Evolutionary conservation across 1,140 invertebrate species (phyloP).

Genomic region (Spodoptera frugiperda): DNA sequence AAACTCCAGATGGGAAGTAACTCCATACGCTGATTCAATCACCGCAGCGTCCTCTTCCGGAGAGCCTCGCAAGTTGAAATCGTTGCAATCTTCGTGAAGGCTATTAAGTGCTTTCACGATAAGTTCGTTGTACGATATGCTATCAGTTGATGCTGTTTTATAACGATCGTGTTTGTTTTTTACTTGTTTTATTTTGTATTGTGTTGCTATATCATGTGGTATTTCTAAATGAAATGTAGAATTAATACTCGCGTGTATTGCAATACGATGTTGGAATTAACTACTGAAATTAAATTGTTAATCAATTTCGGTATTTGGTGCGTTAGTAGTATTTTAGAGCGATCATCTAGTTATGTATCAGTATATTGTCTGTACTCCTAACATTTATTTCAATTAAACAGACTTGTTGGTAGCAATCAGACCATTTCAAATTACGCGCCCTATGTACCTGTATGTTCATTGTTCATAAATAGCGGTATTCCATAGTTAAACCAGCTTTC

Average conservation of each 20-base stretch:
- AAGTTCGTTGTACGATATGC: not conserved
- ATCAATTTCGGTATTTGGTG: no score
- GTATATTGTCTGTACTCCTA: no score
- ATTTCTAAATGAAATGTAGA: no score
- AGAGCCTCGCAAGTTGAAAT: constrained; percentile 44
- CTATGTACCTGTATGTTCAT: not conserved
- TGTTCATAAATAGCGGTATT: not conserved
- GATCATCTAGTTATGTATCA: no score
- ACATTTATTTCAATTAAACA: not conserved
- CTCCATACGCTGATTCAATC: constrained; percentile 51
- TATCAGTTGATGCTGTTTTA: not conserved
- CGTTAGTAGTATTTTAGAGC: no score
- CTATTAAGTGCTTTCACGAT: constrained; percentile 4
- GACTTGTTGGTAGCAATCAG: constrained; percentile 3
- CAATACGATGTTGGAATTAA: no score
- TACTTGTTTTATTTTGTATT: no score
- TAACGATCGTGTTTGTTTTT: not conserved
- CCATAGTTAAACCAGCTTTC: not conserved
- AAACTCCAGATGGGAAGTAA: constrained; percentile 42
- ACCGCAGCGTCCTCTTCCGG: constrained; percentile 62
- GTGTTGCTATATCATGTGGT: no score
- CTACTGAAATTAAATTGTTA: no score
- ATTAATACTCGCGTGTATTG: no score
- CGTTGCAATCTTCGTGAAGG: constrained; percentile 10
- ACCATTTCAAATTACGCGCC: constrained; percentile 10